Conservation (phyloP, 2,888 invertebrate species). For the Orthosia gracilis region DNA sequence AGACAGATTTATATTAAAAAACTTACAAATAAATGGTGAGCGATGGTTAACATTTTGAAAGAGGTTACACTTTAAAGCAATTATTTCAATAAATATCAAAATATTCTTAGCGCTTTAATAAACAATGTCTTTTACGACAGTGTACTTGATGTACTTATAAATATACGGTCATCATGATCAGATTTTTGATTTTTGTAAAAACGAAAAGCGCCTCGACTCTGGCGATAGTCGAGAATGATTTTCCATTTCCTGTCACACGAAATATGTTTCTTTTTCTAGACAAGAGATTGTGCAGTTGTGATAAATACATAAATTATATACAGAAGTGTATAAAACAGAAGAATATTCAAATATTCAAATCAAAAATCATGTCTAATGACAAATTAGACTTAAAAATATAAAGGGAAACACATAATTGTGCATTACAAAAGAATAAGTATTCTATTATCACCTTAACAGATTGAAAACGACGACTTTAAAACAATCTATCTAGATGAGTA, state of each 20-base stretch:
- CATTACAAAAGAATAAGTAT: conserved; percentile 85
- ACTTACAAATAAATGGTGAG: conserved; percentile 89
- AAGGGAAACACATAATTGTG: conserved; percentile 87
- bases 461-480: conserved; percentile 70
- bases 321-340: conserved; percentile 80
- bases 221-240: conserved; percentile 80
- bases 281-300: conserved; percentile 84
- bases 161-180: conserved; percentile 80
- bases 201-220: conserved; percentile 75
- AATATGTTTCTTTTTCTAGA: conserved; percentile 70
- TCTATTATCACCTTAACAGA: conserved; percentile 88
- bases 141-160: conserved; percentile 88
- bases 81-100: conserved; percentile 85
- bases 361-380: conserved; percentile 77
- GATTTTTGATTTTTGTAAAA: conserved; percentile 70
- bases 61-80: conserved; percentile 89
- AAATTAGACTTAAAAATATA: conserved; percentile 80
- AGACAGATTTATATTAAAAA: conserved; percentile 88
- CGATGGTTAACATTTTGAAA: conserved; percentile 90
- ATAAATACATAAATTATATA: conserved; percentile 83
- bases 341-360: conserved; percentile 65
- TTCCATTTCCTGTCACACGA: conserved; percentile 65
- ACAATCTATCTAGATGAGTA: conserved; percentile 69
- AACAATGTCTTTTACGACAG: conserved; percentile 89
- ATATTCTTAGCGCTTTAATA: conserved; percentile 86